Evolutionary conservation across 2,888 invertebrate species (phyloP), one percentile per base, ranked within the genome.

Genomic region (Axea sp.): DNA sequence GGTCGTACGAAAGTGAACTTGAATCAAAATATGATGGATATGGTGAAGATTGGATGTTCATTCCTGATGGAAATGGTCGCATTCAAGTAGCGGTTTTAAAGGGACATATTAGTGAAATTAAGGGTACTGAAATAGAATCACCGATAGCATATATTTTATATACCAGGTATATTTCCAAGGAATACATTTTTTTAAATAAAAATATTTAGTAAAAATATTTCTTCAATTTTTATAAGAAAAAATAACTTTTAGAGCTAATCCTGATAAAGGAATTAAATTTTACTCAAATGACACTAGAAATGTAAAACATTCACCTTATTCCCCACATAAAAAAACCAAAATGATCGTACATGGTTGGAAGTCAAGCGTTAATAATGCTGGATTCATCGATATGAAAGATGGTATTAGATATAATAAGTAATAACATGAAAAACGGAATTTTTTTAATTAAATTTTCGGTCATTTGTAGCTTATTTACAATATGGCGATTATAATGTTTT

Each of bases 341-440:
- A 79, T 89, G 5, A 83, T 90, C 26, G 87, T 89, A 14, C 90
- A 90, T 57, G 90, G 90, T n/a, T 90, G 88, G 88, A 88, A 88
- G 47, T 88, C 88, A 0, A 88, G 87, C 59, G 85, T 86, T 24
- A 83, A 82, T 26, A 87, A 87, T 28, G 80, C 83, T 2, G 88
- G 88, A 77, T 83, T 87, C 26, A 26, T 79, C 8, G 76, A 84
- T 1, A 80, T 89, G 77, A 89, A 86, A 82, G 79, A 87, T 59
- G 86, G 87, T 87, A 80, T 43, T 33, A 15, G 17, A 5, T 6
- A 11, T 9, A 9, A n/a, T n/a, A n/a, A n/a, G n/a, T n/a, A n/a
- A n/a, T n/a, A n/a, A n/a, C n/a, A n/a, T n/a, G n/a, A n/a, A n/a
- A n/a, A n/a, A n/a, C n/a, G n/a, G n/a, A n/a, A n/a, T n/a, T n/a